Percentiles rank a stretch among this genome's conserved stretches.
phyloP scores from a whole-genome alignment of 2,888 invertebrate species.

The Ochropleura plecta region DNA sequence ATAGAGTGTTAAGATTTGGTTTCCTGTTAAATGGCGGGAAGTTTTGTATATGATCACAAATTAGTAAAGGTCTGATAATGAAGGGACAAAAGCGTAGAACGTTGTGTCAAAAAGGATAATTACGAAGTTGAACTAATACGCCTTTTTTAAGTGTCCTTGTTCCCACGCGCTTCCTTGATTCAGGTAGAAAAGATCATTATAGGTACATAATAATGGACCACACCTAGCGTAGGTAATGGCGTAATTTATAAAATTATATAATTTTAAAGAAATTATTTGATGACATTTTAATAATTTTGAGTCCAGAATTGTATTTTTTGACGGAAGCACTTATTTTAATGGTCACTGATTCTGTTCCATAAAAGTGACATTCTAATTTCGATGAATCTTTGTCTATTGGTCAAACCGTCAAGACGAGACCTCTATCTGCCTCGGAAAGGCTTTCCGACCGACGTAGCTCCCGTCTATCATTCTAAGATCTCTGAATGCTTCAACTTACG shows the following conservation, averaged over 20 bases:
- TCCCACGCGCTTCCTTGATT: slow-evolving; percentile 41
- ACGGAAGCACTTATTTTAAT: slow-evolving; percentile 4
- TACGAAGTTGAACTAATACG: slow-evolving; percentile 20
- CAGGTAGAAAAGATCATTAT: slow-evolving; percentile 38
- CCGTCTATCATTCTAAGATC: too few species aligned
- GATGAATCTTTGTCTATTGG: too few species aligned
- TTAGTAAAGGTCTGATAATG: slow-evolving; percentile 31
- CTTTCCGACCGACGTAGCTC: too few species aligned
- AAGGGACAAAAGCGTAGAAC: neutral
- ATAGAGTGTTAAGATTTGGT: slow-evolving; percentile 62
- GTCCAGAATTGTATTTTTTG: neutral
- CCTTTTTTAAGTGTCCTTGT: slow-evolving; percentile 45
- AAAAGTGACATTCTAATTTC: neutral
- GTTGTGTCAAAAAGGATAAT: neutral
- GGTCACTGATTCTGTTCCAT: neutral
- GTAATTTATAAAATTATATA: slow-evolving; percentile 43
- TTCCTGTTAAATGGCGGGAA: slow-evolving; percentile 61
- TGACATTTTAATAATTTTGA: slow-evolving; percentile 39
- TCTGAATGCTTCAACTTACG: too few species aligned
- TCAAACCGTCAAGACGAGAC: too few species aligned
- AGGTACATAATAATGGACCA: slow-evolving; percentile 43
- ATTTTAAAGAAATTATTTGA: slow-evolving; percentile 16
- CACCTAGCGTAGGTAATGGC: slow-evolving; percentile 20
- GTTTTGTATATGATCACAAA: slow-evolving; percentile 55
- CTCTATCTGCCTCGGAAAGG: too few species aligned